Evolutionary conservation across 2,888 invertebrate species (phyloP).

Genomic region (Eulithis prunata): DNA sequence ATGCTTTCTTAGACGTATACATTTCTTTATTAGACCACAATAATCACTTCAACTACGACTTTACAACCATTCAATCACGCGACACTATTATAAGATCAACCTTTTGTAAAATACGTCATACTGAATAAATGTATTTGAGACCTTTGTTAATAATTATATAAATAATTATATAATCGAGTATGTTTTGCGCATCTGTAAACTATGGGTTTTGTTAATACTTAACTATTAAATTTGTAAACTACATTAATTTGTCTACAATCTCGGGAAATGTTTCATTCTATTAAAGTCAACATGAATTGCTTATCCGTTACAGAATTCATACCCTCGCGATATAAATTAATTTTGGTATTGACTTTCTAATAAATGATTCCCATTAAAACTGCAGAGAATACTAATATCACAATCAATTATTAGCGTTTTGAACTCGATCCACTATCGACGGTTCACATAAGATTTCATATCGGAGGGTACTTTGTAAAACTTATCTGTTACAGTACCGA

Average conservation of each 20-base stretch:
- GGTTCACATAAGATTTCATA: constrained; percentile 13
- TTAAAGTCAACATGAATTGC: constrained; percentile 7
- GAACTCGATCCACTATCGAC: constrained; percentile 10
- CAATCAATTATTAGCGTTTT: constrained; percentile 17
- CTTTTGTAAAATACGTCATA: constrained; percentile 25
- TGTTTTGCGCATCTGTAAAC: constrained; percentile 23
- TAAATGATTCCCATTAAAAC: constrained; percentile 11
- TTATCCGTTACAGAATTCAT: constrained; percentile 19
- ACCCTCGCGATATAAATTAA: constrained; percentile 19
- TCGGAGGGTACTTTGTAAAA: constrained; percentile 27
- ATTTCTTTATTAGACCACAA: constrained; percentile 44
- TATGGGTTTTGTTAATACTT: constrained; percentile 12
- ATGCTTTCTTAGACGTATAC: constrained; percentile 67
- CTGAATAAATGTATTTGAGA: constrained; percentile 30
- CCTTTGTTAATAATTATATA: constrained; percentile 23
- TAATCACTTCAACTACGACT: constrained; percentile 43
- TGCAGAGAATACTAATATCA: constrained; percentile 27
- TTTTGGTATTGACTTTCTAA: constrained; percentile 2
- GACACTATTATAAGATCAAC: constrained; percentile 18
- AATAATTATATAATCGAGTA: constrained; percentile 12
- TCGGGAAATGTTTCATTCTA: constrained; percentile 10
- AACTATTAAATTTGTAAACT: not conserved
- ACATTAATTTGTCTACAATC: constrained; percentile 15
- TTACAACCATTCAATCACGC: constrained; percentile 45
- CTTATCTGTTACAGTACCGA: constrained; percentile 22